These are phyloP conservation scores for Crotalus tigris DNA, from an alignment of 2,113 vertebrate genomes.

Conservation along the genomic window DNA sequence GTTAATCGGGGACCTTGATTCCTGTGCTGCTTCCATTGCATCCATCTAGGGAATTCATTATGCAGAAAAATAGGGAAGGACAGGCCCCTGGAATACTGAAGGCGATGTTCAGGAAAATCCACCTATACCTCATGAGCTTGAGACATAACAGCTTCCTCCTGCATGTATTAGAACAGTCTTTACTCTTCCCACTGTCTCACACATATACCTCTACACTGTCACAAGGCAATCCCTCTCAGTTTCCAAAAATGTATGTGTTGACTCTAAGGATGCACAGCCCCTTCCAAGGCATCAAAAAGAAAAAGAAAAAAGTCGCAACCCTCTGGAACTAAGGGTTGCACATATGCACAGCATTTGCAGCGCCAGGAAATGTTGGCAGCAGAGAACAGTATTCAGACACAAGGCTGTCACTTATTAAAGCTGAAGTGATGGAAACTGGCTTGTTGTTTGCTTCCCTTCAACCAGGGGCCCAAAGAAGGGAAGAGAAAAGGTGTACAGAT, in stretches of 20 bases:
- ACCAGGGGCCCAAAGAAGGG: background rate
- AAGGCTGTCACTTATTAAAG: background rate
- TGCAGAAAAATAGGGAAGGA: no score
- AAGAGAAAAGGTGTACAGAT: background rate
- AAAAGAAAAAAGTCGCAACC: background rate
- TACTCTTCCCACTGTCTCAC: background rate
- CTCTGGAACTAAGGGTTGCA: background rate
- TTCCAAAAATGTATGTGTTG: background rate
- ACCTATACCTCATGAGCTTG: background rate
- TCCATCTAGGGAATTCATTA: background rate
- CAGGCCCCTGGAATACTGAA: no score
- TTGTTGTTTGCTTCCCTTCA: background rate
- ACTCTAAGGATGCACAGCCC: background rate
- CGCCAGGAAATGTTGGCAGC: background rate
- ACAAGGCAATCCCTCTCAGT: background rate
- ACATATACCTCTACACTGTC: background rate
- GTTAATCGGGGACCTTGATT: background rate
- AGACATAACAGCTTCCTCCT: background rate
- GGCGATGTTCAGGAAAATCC: background rate
- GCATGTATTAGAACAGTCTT: background rate
- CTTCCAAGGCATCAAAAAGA: background rate
- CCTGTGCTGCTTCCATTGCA: background rate
- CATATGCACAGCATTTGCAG: background rate
- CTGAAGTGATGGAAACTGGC: background rate
- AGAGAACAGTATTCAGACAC: background rate